Base-by-base conservation (phyloP, 2,888 invertebrate genomes). In the Pachymerium ferrugineum region DNA sequence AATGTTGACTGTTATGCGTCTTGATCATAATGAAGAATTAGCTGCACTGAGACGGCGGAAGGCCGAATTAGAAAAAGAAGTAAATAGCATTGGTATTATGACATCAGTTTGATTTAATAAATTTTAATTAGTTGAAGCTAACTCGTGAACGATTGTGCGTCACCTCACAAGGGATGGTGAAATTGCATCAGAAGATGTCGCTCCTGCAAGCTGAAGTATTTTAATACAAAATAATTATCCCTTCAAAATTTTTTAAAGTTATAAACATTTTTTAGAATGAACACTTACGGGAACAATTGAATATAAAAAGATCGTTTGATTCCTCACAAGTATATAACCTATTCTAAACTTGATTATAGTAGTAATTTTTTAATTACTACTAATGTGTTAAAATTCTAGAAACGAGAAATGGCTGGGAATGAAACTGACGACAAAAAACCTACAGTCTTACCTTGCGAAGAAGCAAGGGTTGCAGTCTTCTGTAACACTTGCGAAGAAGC, bases 61-160 rank as follows among this genome's bases (percentile, higher is more conserved):
- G 28, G 68, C 68, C 4, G 68, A 68, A 25, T 30, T 68, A 16
- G 68, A 68, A 28, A 28, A 68, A 68, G 28, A 68, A 28, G 68
- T 35, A 35, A 35, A 14, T 35, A 35, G 8, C 14, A 10, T 35
- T 35, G 14, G 8, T 35, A 35, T 35, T n/a, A n/a, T n/a, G n/a
- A n/a, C n/a, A n/a, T n/a, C n/a, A n/a, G n/a, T n/a, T n/a, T n/a
- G n/a, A n/a, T n/a, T n/a, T n/a, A 42, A 42, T 3, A 1, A 1
- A 14, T 42, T 42, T 3, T 4, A 1, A 42, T 67, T 30, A 68
- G 68, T 68, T 68, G 29, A 6, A 25, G 29, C 28, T 68, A 0
- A 68, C 68, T 8, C 28, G 29, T 30, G 68, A 68, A 4, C 68
- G 68, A 4, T n/a, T 68, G 12, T 30, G 28, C 29, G 16, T 68